phyloP scores from a whole-genome alignment of 2,113 vertebrate genomes.

The Orcinus orca region DNA sequence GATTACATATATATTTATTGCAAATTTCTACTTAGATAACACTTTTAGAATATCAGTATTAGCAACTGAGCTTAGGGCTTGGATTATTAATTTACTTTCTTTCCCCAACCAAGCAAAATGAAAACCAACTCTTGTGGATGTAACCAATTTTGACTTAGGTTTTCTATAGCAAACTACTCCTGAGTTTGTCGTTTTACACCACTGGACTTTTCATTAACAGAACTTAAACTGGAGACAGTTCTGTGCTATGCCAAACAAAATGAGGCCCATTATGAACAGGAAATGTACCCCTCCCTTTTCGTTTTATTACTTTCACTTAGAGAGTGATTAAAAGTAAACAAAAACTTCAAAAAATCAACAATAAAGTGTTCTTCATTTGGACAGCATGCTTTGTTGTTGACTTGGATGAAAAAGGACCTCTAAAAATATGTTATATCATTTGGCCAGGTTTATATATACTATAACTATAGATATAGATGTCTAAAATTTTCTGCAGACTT shows the following conservation, averaged over 20 bases:
- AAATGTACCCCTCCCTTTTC: background rate
- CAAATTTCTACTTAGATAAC: constrained; percentile 6
- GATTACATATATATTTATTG: background rate
- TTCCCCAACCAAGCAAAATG: background rate
- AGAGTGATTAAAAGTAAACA: background rate
- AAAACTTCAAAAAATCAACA: background rate
- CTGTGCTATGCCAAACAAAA: background rate
- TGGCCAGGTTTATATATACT: background rate
- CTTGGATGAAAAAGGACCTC: background rate
- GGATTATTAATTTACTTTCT: background rate
- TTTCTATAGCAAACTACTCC: background rate
- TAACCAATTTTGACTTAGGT: constrained; percentile 5
- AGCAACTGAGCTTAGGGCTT: background rate
- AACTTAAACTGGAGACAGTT: background rate
- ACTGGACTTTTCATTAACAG: background rate
- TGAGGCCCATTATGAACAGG: background rate
- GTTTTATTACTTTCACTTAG: constrained; percentile 30
- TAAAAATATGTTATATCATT: background rate
- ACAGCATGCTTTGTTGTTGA: background rate
- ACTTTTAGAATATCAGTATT: constrained; percentile 16
- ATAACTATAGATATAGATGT: background rate
- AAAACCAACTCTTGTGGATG: background rate
- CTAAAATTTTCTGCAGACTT: background rate
- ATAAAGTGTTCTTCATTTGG: background rate
- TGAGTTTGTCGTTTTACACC: background rate